These are phyloP conservation scores for Ascaphus truei DNA, from an alignment of 2,113 vertebrate genomes.

Conservation along the genomic window DNA sequence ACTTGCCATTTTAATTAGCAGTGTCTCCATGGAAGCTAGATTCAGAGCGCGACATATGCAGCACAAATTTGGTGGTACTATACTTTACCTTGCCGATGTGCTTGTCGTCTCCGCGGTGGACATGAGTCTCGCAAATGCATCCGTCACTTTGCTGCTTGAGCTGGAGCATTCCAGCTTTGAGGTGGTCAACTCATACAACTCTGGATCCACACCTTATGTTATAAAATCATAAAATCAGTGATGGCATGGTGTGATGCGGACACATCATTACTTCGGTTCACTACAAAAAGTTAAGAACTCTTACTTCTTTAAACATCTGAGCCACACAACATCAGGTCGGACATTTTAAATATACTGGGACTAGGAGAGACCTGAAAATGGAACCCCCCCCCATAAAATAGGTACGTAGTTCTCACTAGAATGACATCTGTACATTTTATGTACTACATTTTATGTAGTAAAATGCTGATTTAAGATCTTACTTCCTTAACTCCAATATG, in stretches of 20 bases:
- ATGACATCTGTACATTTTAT: no score
- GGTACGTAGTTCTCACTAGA: no score
- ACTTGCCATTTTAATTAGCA: no score
- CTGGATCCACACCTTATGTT: slow-evolving; percentile 90
- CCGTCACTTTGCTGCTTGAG: slow-evolving; percentile 72
- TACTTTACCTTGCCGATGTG: slow-evolving; percentile 82
- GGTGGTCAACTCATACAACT: slow-evolving; percentile 92
- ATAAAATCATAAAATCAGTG: slow-evolving; percentile 69
- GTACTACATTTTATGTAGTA: no score
- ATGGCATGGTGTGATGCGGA: slow-evolving; percentile 37
- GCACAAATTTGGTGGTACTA: no score
- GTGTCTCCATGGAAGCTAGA: no score
- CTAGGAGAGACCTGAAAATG: no score
- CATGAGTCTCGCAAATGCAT: slow-evolving; percentile 93
- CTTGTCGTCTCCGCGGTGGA: slow-evolving; percentile 95
- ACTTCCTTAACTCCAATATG: no score
- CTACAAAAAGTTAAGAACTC: slow-evolving; percentile 44
- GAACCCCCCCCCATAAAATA: not conserved
- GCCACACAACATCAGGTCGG: slow-evolving; percentile 47
- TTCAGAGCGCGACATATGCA: no score
- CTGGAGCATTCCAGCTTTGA: slow-evolving; percentile 81
- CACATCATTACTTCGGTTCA: slow-evolving; percentile 40
- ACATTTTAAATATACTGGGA: no score
- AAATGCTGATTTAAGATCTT: no score
- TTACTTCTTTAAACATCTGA: slow-evolving; percentile 72